Base-by-base conservation (phyloP, 2,797 vertebrate genomes). In the Synanceia verrucosa region DNA sequence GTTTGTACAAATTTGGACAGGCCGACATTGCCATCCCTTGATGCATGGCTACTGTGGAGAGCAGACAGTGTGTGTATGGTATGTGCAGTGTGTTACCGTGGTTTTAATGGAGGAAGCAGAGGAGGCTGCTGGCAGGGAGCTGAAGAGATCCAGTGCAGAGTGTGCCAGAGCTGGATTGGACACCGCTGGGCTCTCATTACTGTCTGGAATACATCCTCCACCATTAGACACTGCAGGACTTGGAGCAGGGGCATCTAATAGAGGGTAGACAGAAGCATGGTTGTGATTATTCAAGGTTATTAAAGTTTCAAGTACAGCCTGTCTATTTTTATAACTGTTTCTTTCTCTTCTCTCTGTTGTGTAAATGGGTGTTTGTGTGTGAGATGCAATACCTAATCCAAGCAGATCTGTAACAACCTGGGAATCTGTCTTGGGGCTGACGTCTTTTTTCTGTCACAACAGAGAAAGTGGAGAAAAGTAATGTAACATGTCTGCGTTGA, bases 351-450 rank as follows among this genome's bases (percentile, higher is more conserved):
- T 28, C 12, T 66, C 56, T 57, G n/a, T 23, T 43, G 10, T 51
- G 19, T 29, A 10, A 31, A 44, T 26, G 11, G 11, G 9, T 55
- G 44, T 52, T 6, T 24, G 34, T 56, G 31, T 24, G 36, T 48
- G 34, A 59, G 46, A 23, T 60, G 28, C 43, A 53, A 51, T 95
- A 99, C 98, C 98, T 73, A 99, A 93, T 86, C 96, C 97, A 72
- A 99, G 90, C 78, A 99, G 90, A 70, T 99, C 98, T 89, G 97
- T 94, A 34, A 97, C 94, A 16, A 95, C 92, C 46, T 96, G 96
- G 18, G 93, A 85, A 66, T 94, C 92, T 74, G 92, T 95, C 39
- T 96, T 95, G 36, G 96, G 96, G 81, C 94, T 96, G 88, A 92
- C 92, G 4, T 98, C 97, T 87, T 95, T 99, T 94, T 97, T 99